These are phyloP conservation scores for Epinephelus awoara DNA, from an alignment of 2,797 vertebrate species.

Conservation along the genomic window DNA sequence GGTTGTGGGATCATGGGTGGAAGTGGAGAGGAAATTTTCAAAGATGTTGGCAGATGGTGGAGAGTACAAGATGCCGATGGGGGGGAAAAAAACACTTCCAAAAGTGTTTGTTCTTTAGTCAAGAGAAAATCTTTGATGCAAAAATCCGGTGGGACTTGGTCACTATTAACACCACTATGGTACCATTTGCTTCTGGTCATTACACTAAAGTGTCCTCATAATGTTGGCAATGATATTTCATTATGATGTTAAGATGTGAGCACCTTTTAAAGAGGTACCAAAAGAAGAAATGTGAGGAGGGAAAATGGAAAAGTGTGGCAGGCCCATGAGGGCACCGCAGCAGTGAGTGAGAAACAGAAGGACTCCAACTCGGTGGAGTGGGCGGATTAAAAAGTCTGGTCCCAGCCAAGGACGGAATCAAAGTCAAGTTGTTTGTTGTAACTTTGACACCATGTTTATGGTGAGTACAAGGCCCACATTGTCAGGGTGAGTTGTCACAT, in stretches of 20 bases:
- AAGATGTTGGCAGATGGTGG: conserved; percentile 21
- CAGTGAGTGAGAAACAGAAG: background rate
- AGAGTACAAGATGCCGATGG: background rate
- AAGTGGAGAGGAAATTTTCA: conserved; percentile 1
- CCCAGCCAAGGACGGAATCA: too few species aligned
- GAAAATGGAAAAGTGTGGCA: background rate
- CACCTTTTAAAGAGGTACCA: background rate
- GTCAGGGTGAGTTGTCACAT: too few species aligned
- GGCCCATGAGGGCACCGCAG: background rate
- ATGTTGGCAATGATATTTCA: conserved; percentile 1
- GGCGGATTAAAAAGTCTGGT: too few species aligned
- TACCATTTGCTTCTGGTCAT: conserved; percentile 3
- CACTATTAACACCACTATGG: background rate
- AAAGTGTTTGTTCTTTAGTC: conserved; percentile 12
- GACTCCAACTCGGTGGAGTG: too few species aligned
- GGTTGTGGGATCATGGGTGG: background rate
- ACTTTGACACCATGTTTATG: too few species aligned
- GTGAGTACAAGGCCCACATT: too few species aligned
- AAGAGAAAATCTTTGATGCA: conserved; percentile 14
- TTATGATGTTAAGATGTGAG: background rate
- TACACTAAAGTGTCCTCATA: background rate
- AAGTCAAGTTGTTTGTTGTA: too few species aligned
- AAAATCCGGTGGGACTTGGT: background rate
- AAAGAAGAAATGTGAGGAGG: background rate
- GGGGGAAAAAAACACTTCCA: background rate